Percentiles rank a stretch among this genome's conserved stretches.
Evolutionary conservation across 2,888 invertebrate genomes (phyloP).

Genomic region (Ecliptopera silaceata): DNA sequence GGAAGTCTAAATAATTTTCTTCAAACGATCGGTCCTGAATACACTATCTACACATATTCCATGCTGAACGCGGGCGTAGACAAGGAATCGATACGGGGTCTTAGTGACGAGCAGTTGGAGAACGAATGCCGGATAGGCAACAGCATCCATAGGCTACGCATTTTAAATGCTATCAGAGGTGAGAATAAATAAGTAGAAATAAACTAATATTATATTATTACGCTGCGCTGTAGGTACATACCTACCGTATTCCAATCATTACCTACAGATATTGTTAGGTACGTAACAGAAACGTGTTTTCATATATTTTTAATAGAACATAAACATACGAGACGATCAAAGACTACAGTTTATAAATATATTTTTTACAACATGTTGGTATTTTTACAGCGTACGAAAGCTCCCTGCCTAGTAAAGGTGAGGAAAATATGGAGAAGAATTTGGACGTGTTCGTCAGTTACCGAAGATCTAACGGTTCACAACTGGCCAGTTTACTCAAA

Average conservation of each 20-base stretch:
- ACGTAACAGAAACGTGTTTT: constrained; percentile 12
- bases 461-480: constrained; percentile 97
- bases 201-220: not conserved
- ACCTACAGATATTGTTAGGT: not conserved
- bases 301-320: constrained; percentile 24
- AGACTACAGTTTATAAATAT: constrained; percentile 26
- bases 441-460: constrained; percentile 99
- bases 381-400: constrained; percentile 84
- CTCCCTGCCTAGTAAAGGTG: constrained; percentile 85
- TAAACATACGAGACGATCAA: constrained; percentile 32
- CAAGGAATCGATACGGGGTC: constrained; percentile 91
- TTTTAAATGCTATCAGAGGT: constrained; percentile 94
- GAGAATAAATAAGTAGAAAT: constrained; percentile 21
- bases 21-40: constrained; percentile 92
- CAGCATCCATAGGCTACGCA: constrained; percentile 96
- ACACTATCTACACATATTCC: constrained; percentile 97
- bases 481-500: constrained; percentile 96
- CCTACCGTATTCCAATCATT: not conserved
- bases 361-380: constrained; percentile 11
- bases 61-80: constrained; percentile 98
- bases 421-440: constrained; percentile 92
- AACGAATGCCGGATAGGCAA: constrained; percentile 96
- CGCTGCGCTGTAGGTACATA: not conserved
- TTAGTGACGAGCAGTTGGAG: constrained; percentile 95
- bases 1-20: constrained; percentile 95